Conservation (phyloP, 2,888 invertebrate genomes). For the Torymus texanus region DNA sequence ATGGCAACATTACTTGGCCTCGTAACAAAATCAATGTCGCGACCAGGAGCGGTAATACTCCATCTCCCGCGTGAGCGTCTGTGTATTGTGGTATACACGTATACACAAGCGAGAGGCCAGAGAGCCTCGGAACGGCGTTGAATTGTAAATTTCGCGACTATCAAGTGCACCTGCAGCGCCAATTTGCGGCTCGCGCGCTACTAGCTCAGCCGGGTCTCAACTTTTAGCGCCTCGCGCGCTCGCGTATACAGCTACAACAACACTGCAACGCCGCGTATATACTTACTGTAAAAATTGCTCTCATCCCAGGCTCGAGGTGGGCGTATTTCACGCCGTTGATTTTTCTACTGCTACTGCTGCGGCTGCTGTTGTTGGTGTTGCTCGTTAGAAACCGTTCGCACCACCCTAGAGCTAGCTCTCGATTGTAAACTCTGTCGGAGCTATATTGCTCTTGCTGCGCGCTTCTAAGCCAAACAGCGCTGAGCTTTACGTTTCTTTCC, state of each 20-base stretch:
- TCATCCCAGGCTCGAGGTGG: neutral
- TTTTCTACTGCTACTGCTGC: neutral
- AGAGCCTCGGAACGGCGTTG: slow-evolving; percentile 9
- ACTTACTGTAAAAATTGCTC: slow-evolving; percentile 8
- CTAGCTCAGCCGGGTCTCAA: slow-evolving; percentile 21
- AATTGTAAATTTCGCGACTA: slow-evolving; percentile 53
- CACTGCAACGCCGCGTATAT: too few relatives aligned
- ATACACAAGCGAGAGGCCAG: too few relatives aligned
- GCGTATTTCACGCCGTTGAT: slow-evolving; percentile 20
- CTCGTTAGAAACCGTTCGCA: slow-evolving; percentile 7
- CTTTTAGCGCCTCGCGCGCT: slow-evolving; percentile 19
- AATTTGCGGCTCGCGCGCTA: slow-evolving; percentile 40
- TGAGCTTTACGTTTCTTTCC: neutral
- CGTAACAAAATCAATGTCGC: slow-evolving; percentile 49
- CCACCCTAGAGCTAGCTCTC: neutral
- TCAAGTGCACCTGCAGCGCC: slow-evolving; percentile 46
- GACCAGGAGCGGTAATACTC: slow-evolving; percentile 33
- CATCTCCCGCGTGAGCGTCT: neutral
- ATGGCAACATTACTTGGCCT: slow-evolving; percentile 43
- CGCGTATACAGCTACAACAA: too few relatives aligned
- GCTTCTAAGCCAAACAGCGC: slow-evolving; percentile 9
- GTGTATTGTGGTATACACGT: too few relatives aligned
- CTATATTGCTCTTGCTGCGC: neutral
- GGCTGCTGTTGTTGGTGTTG: neutral
- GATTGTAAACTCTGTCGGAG: slow-evolving; percentile 15